These are phyloP conservation scores for Xyliphius kryptos DNA, from an alignment of 2,113 vertebrate genomes.

Conservation along the genomic window DNA sequence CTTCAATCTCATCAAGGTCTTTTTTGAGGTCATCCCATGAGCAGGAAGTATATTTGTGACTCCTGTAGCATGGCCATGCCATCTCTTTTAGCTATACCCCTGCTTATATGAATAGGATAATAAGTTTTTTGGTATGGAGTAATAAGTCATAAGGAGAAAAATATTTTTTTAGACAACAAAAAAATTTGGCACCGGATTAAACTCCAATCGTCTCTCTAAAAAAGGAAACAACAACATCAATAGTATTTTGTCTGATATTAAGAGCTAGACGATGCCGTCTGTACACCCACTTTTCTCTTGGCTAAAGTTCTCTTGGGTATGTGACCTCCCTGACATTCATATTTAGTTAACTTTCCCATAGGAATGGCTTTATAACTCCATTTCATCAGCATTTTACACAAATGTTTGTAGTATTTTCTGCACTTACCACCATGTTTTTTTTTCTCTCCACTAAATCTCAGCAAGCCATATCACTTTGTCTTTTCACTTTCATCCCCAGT, in stretches of 20 bases:
- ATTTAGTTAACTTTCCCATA: slow-evolving; percentile 3
- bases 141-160: slow-evolving; percentile 37
- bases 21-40: no score
- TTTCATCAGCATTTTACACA: no score
- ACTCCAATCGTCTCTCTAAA: slow-evolving; percentile 31
- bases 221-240: neutral
- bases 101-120: no score
- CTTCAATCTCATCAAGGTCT: no score
- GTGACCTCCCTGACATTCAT: slow-evolving; percentile 15
- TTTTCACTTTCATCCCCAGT: slow-evolving; percentile 6
- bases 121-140: no score
- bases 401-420: no score
- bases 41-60: no score
- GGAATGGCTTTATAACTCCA: neutral
- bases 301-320: slow-evolving; percentile 4
- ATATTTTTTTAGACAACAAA: slow-evolving; percentile 50
- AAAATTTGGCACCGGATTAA: slow-evolving; percentile 46
- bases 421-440: neutral
- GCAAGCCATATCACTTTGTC: slow-evolving; percentile 9
- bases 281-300: slow-evolving; percentile 1
- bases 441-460: no score
- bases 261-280: neutral
- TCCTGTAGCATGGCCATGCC: no score
- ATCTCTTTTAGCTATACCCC: no score
- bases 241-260: no score